Evolutionary conservation across 1,140 invertebrate genomes (phyloP).

Genomic region (Copidosoma floridanum): DNA sequence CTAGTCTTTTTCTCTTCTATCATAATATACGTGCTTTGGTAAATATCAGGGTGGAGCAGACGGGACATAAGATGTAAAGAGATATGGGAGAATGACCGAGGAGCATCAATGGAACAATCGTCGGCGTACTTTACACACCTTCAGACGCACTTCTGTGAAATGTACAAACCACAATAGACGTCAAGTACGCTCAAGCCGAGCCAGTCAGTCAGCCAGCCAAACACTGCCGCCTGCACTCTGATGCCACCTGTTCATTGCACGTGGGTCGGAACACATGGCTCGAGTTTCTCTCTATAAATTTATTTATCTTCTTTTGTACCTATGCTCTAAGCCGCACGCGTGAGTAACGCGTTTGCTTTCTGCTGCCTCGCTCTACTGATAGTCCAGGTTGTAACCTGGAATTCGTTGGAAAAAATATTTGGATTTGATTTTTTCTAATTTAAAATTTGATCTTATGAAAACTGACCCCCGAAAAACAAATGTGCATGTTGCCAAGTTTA

Average conservation of each 20-base stretch:
- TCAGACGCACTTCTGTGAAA: not conserved
- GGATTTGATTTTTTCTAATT: no score
- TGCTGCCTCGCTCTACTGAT: not conserved
- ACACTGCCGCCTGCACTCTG: no score
- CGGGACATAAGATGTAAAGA: not conserved
- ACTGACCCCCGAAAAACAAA: no score
- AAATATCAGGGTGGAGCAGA: not conserved
- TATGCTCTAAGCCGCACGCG: not conserved
- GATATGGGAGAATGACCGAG: no score
- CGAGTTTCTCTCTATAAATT: no score
- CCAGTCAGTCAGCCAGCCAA: no score
- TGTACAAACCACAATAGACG: slow-evolving; percentile 10
- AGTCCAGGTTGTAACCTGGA: no score
- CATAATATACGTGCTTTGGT: not conserved
- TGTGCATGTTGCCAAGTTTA: no score
- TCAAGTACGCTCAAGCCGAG: not conserved
- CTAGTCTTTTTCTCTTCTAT: not conserved
- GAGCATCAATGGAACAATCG: slow-evolving; percentile 1
- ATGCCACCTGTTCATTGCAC: not conserved
- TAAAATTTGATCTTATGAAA: no score
- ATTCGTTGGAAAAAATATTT: no score
- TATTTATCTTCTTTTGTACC: not conserved
- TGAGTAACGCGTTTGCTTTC: not conserved
- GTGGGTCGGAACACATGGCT: slow-evolving; percentile 1
- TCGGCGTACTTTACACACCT: not conserved